Evolutionary conservation across 2,113 vertebrate genomes (phyloP).

Genomic region (Thymallus thymallus): DNA sequence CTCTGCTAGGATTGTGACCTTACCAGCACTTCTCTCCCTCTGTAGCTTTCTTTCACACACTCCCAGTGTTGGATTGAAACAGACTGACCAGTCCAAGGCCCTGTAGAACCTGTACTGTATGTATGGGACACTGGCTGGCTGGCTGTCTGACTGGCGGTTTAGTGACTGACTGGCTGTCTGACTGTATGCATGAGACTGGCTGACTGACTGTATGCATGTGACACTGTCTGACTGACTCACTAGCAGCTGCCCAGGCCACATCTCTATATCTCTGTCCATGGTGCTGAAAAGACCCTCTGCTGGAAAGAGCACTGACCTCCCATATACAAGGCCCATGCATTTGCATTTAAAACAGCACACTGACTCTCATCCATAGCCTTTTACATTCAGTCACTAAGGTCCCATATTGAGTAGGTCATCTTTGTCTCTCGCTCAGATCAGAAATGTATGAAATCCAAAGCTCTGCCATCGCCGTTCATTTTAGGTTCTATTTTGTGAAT

Average conservation of each 20-base stretch:
- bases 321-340: constrained; percentile 20
- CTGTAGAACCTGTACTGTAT: constrained; percentile 3
- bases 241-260: constrained; percentile 24
- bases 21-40: background rate
- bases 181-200: too few relatives aligned
- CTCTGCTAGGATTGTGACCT: background rate
- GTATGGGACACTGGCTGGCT: background rate
- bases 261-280: constrained; percentile 39
- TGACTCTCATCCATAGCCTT: background rate
- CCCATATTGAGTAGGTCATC: background rate
- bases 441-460: background rate
- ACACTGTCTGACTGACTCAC: constrained; percentile 7
- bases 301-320: background rate
- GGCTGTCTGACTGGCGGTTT: too few relatives aligned
- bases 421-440: background rate
- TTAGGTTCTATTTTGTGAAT: constrained; percentile 3
- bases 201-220: background rate
- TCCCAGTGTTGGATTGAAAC: constrained; percentile 22
- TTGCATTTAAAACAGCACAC: constrained; percentile 4
- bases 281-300: constrained; percentile 47
- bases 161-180: too few relatives aligned
- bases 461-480: constrained; percentile 2
- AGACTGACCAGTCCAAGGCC: constrained; percentile 37
- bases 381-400: background rate
- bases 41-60: constrained; percentile 6